Base-by-base conservation (phyloP, 2,113 vertebrate species). In the Stigmatopora argus region DNA sequence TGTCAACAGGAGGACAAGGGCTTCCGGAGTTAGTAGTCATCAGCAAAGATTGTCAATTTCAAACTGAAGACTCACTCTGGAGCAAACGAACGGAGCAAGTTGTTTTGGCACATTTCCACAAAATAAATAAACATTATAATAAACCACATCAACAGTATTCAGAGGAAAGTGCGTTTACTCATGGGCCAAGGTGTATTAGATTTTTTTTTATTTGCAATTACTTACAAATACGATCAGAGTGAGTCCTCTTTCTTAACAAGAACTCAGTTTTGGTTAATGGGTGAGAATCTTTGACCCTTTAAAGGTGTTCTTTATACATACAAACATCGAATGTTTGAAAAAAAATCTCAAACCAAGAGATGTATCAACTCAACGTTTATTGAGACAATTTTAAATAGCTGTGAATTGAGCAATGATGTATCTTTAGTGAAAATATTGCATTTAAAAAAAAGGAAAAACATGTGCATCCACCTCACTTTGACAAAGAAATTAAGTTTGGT, bases 361-460 rank as follows among this genome's bases (percentile, higher is more conserved):
- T 65, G 66, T 45, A 72, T 23, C 6, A 17, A 14, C 75, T 69
- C 44, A 62, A 41, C 7, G 53, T 86, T 88, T 86, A 88, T 85
- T 89, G 65, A 72, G 18, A 63, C 49, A 9, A n/a, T 60, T 74
- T 66, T 66, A 62, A 19, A 65, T 44, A 64, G 1, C 8, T 35
- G 4, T 47, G 12, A 62, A 18, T 52, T 13, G 52, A 52, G 49
- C 49, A 21, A 11, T 13, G 21, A 17, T 7, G 26, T 31, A 31
- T 31, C 3, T 31, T 3, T 41, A 41, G 38, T 41, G 38, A 3
- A 41, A 41, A 41, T 41, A 41, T 10, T 41, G 38, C 6, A 41
- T 41, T 41, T 41, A 5, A 38, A 38, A 38, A 38, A 38, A 38
- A 5, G 35, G 35, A 38, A 38, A 38, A 38, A 38, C 4, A 38